Evolutionary conservation across 2,113 vertebrate genomes (phyloP).

Genomic region (Barnardius zonarius): DNA sequence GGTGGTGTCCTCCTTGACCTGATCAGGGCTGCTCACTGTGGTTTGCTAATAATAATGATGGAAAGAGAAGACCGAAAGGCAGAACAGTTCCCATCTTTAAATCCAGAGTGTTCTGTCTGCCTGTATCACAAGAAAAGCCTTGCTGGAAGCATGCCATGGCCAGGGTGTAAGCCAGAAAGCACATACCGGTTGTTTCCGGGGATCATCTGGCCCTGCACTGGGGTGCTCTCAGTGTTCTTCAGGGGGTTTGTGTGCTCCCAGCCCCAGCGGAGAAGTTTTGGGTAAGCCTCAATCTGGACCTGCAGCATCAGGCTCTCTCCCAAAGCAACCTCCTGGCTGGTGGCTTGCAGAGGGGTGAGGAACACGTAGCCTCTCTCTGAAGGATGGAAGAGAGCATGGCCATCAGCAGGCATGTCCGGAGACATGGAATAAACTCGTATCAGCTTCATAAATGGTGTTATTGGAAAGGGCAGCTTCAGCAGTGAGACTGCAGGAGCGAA

Average conservation of each 20-base stretch:
- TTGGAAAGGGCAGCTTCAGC: neutral
- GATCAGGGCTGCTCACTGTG: neutral
- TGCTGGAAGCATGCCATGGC: neutral
- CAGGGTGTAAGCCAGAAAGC: neutral
- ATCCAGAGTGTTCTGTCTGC: neutral
- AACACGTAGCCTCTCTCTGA: conserved; percentile 84
- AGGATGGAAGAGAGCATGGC: conserved; percentile 6
- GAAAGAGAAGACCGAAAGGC: neutral
- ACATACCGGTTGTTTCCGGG: conserved; percentile 46
- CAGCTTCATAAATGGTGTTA: neutral
- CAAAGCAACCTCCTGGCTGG: conserved; percentile 73
- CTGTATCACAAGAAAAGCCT: neutral
- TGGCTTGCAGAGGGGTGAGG: conserved; percentile 74
- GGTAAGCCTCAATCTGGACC: conserved; percentile 86
- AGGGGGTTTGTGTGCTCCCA: conserved; percentile 75
- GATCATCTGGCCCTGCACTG: neutral
- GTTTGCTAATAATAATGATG: neutral
- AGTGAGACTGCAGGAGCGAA: neutral
- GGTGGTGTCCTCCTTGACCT: neutral
- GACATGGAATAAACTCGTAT: neutral
- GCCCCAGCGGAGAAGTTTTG: conserved; percentile 67
- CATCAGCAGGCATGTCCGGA: neutral
- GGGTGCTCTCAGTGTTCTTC: neutral
- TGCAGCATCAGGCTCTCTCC: conserved; percentile 79
- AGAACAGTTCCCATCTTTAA: neutral